Conservation (phyloP, 2,113 vertebrate genomes). For the Chamaea fasciata region DNA sequence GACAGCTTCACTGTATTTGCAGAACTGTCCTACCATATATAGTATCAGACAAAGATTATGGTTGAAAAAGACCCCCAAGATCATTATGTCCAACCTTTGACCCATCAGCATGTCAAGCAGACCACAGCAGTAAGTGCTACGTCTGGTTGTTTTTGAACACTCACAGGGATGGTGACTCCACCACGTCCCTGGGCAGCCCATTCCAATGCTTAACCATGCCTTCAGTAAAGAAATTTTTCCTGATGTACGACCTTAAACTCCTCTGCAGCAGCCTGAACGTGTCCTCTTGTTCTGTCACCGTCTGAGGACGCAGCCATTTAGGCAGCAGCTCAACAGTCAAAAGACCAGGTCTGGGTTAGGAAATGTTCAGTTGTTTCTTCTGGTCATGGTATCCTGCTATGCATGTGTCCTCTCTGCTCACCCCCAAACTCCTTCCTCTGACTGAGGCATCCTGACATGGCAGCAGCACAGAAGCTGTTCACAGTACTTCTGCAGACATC, state of each 20-base stretch:
- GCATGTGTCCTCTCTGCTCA: background rate
- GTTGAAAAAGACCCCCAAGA: background rate
- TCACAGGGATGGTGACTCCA: too few species aligned
- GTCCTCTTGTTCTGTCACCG: background rate
- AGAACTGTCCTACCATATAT: background rate
- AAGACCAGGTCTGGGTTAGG: background rate
- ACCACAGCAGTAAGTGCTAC: background rate
- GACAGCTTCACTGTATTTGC: background rate
- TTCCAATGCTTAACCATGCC: background rate
- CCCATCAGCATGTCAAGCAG: background rate
- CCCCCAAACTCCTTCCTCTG: background rate
- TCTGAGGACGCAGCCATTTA: background rate
- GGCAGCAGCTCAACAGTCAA: background rate
- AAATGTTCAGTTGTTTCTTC: background rate
- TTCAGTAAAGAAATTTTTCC: background rate
- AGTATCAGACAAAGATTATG: background rate
- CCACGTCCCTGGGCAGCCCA: rapidly evolving
- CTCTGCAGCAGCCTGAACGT: background rate
- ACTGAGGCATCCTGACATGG: background rate
- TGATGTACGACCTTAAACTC: background rate
- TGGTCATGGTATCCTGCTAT: background rate
- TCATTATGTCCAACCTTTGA: background rate
- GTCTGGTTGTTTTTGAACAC: background rate
- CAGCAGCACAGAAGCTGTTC: background rate
- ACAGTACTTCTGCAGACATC: background rate